Conservation (phyloP, 2,113 vertebrate species). For the Echinops telfairi region DNA sequence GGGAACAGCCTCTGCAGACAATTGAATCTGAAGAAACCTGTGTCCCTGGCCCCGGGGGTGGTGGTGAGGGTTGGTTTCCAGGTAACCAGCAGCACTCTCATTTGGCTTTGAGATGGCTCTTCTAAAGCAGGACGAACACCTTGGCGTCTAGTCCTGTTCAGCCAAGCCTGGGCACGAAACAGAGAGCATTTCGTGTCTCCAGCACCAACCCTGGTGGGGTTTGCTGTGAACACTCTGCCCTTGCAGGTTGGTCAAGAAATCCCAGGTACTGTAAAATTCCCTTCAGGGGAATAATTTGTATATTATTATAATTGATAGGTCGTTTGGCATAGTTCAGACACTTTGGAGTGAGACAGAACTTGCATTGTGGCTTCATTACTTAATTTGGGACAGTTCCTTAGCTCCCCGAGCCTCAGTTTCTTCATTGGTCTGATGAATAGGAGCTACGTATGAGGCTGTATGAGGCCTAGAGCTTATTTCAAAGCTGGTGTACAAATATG, state of each 20-base stretch:
- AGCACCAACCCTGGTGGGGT: not conserved
- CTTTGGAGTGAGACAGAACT: conserved; percentile 1
- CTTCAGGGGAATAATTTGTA: not conserved
- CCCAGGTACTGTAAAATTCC: conserved; percentile 66
- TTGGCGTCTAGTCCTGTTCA: not conserved
- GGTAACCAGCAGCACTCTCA: not conserved
- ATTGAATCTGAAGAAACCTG: not conserved
- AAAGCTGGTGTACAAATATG: not conserved
- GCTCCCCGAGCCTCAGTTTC: conserved; percentile 5
- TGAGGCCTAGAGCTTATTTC: not conserved
- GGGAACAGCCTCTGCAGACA: not conserved
- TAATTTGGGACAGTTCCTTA: not conserved
- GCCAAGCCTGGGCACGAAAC: not conserved
- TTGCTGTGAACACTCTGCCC: too few relatives aligned
- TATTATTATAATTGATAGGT: not conserved
- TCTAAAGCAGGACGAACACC: too few relatives aligned
- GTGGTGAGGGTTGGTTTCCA: conserved; percentile 36
- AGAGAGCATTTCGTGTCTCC: not conserved
- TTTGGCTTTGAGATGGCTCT: not conserved
- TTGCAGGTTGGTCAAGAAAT: not conserved
- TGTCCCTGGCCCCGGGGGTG: not conserved
- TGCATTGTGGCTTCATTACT: not conserved
- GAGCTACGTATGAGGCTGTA: not conserved
- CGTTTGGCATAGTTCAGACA: conserved; percentile 7
- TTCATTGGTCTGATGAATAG: not conserved